Evolutionary conservation across 1,140 invertebrate genomes (phyloP).

Genomic region (Meteorus sp.): DNA sequence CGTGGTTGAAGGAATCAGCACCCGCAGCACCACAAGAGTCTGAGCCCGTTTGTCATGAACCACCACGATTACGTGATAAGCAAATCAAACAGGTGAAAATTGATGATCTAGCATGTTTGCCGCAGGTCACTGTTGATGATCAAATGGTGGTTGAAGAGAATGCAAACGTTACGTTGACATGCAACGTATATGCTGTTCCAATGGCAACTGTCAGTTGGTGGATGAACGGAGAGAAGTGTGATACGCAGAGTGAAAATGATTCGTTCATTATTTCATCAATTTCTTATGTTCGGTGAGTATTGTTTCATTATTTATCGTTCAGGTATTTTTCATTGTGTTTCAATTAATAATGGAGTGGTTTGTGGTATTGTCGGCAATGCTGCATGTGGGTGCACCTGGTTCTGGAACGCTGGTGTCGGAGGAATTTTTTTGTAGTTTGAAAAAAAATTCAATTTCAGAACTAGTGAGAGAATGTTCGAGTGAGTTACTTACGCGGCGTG

Average conservation of each 20-base stretch:
- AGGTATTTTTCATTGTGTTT: neutral
- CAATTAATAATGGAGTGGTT: no score
- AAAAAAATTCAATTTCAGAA: no score
- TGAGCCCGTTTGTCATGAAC: conserved; percentile 75
- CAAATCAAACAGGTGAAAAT: conserved; percentile 70
- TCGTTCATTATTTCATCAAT: conserved; percentile 31
- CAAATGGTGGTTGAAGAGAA: conserved; percentile 72
- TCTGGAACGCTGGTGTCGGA: no score
- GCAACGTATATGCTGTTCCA: conserved; percentile 76
- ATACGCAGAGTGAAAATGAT: conserved; percentile 49
- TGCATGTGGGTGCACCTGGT: no score
- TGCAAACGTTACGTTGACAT: conserved; percentile 76
- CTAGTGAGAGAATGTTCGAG: no score
- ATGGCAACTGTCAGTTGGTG: conserved; percentile 79
- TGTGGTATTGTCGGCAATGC: no score
- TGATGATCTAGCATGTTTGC: conserved; percentile 80
- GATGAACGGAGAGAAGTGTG: conserved; percentile 69
- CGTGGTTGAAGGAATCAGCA: conserved; percentile 76
- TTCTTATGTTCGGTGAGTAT: conserved; percentile 32
- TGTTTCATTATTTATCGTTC: neutral
- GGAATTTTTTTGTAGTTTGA: no score
- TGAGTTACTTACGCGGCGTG: no score
- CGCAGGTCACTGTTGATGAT: conserved; percentile 67
- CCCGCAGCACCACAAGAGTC: conserved; percentile 60
- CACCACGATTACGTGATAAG: conserved; percentile 66